Base-by-base conservation (phyloP, 1,140 invertebrate species). In the Ridgeia piscesae region DNA sequence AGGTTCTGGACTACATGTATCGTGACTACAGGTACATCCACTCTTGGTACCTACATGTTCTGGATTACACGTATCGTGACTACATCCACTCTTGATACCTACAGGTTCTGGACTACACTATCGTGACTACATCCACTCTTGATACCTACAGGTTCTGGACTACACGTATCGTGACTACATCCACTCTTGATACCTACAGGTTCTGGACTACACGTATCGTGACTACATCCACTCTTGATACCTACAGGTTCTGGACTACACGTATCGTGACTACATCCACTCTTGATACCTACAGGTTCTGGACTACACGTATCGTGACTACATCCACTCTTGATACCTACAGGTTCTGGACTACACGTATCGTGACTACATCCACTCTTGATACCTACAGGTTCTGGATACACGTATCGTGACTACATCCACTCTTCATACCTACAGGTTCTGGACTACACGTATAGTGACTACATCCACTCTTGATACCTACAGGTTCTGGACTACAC, bases 171-270 rank as follows among this genome's bases (percentile, higher is more conserved):
- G 97, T 94, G 98, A 98, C 96, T 98, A 98, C 96, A 97, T 98
- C 31, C 97, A 97, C 93, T 97, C 97, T 17, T 98, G 98, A 98
- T 98, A 98, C 95, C 96, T n/a, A n/a, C n/a, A n/a, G n/a, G n/a
- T n/a, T n/a, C n/a, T n/a, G n/a, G 97, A 97, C 93, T 98, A 97
- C 94, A 96, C 97, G 91, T 96, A 98, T 92, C 96, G 97, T 94
- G 98, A 98, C 96, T 98, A 98, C 96, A 97, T 98, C 31, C 97
- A 97, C 93, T 97, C 97, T 17, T 98, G 98, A 98, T 98, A 98
- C 95, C 96, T n/a, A n/a, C n/a, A n/a, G n/a, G n/a, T n/a, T n/a
- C n/a, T n/a, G n/a, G 97, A 97, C 93, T 98, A 97, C 94, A 96
- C 97, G 91, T 96, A 98, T 92, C 96, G 97, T 94, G 98, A 98